Evolutionary conservation across 2,113 vertebrate species (phyloP).

Genomic region (Bombycilla garrulus): DNA sequence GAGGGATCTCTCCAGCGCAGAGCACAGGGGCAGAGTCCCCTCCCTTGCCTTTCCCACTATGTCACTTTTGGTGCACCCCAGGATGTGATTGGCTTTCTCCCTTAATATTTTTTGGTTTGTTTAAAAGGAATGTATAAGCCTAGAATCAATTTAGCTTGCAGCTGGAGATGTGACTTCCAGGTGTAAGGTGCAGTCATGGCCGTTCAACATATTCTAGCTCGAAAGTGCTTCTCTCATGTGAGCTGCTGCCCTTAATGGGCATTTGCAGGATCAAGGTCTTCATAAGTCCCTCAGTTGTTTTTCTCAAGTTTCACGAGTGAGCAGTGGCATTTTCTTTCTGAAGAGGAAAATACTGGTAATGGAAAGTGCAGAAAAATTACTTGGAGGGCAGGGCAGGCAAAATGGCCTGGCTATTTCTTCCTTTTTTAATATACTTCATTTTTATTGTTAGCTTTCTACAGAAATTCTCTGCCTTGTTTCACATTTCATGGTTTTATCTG

Average conservation of each 20-base stretch:
- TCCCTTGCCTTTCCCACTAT: fast-evolving
- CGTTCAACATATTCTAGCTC: not conserved
- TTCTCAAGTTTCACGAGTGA: not conserved
- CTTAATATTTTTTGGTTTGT: not conserved
- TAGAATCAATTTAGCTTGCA: not conserved
- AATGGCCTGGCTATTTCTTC: not conserved
- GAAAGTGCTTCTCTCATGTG: not conserved
- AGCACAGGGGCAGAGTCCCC: not conserved
- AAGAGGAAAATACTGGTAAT: not conserved
- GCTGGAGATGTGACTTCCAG: not conserved
- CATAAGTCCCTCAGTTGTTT: not conserved
- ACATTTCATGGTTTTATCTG: not conserved
- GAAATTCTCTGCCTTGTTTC: not conserved
- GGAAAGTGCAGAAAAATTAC: not conserved
- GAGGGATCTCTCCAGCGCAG: not conserved
- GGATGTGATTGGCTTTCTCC: not conserved
- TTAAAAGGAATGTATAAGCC: not conserved
- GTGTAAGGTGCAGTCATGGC: not conserved
- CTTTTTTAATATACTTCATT: not conserved
- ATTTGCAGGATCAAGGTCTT: not conserved
- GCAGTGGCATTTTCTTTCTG: not conserved
- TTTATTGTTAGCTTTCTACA: not conserved
- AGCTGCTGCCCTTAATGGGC: not conserved
- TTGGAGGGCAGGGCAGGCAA: not conserved
- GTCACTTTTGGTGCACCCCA: not conserved